Conservation (phyloP, 2,888 invertebrate genomes). For the Cyclophora punctaria region DNA sequence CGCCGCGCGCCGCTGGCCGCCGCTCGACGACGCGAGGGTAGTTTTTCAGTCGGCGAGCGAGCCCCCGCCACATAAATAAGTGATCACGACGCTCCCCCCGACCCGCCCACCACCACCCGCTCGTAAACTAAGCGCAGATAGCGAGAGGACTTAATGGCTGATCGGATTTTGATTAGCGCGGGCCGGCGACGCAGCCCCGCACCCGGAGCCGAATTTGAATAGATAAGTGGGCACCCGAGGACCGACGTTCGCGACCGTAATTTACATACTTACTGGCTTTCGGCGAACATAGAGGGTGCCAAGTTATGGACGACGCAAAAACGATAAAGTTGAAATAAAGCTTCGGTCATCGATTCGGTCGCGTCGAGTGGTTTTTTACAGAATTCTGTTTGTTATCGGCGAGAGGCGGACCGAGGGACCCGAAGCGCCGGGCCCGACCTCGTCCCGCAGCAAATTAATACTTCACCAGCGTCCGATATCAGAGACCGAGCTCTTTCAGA, state of each 20-base stretch:
- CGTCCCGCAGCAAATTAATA: constrained; percentile 49
- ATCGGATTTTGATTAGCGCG: constrained; percentile 75
- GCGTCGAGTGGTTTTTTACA: constrained; percentile 58
- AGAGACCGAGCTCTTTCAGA: constrained; percentile 3
- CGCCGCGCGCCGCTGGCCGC: constrained; percentile 20
- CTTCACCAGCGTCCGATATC: constrained; percentile 23
- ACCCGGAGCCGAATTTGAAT: constrained; percentile 71
- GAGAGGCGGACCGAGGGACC: constrained; percentile 19
- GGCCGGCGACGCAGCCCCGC: constrained; percentile 68
- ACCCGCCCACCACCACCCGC: constrained; percentile 38
- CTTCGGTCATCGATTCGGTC: constrained; percentile 66
- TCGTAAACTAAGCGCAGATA: constrained; percentile 74
- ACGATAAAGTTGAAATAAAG: constrained; percentile 74
- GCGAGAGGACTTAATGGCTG: constrained; percentile 74
- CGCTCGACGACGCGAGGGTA: constrained; percentile 56
- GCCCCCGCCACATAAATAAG: constrained; percentile 69
- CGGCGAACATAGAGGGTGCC: constrained; percentile 65
- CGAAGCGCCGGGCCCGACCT: constrained; percentile 13
- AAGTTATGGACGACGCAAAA: constrained; percentile 67
- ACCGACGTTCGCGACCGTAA: constrained; percentile 71
- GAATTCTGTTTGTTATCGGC: constrained; percentile 59
- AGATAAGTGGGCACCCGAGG: constrained; percentile 73
- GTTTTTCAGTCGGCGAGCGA: constrained; percentile 62
- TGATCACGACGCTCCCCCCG: constrained; percentile 49
- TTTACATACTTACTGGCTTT: constrained; percentile 75